Conservation (phyloP, 2,888 invertebrate genomes). For the Myopa tessellatipennis region DNA sequence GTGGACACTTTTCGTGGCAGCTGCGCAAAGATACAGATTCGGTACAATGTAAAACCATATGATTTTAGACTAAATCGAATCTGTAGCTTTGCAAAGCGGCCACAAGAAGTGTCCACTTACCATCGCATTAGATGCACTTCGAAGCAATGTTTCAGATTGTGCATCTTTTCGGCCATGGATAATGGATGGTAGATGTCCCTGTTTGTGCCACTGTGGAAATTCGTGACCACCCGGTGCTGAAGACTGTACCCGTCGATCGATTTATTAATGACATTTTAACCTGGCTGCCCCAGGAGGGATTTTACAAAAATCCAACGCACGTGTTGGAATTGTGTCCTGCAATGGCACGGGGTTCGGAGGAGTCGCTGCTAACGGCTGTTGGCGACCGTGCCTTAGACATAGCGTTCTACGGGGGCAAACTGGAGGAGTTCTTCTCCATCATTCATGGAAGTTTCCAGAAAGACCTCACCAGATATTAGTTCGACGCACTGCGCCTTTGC, state of each 20-base stretch:
- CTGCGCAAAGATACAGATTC: constrained; percentile 80
- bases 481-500: constrained; percentile 72
- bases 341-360: constrained; percentile 53
- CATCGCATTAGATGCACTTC: constrained; percentile 75
- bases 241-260: constrained; percentile 70
- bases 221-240: constrained; percentile 72
- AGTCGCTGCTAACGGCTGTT: constrained; percentile 63
- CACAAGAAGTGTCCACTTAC: constrained; percentile 84
- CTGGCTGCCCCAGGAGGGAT: constrained; percentile 58
- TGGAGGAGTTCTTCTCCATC: constrained; percentile 86
- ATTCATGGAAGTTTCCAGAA: constrained; percentile 80
- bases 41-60: too few relatives aligned
- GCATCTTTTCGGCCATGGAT: constrained; percentile 51
- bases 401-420: constrained; percentile 84
- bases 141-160: constrained; percentile 60
- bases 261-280: constrained; percentile 63
- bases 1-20: constrained; percentile 82
- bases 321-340: constrained; percentile 75
- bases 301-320: constrained; percentile 73
- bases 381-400: constrained; percentile 70
- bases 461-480: constrained; percentile 12
- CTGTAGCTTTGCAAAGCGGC: constrained; percentile 82
- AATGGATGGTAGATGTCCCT: too few relatives aligned
- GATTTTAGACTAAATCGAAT: too few relatives aligned
- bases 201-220: constrained; percentile 74